Evolutionary conservation across 2,888 invertebrate species (phyloP), one percentile per base, ranked within the genome.

Genomic region (Latheticus oryzae): DNA sequence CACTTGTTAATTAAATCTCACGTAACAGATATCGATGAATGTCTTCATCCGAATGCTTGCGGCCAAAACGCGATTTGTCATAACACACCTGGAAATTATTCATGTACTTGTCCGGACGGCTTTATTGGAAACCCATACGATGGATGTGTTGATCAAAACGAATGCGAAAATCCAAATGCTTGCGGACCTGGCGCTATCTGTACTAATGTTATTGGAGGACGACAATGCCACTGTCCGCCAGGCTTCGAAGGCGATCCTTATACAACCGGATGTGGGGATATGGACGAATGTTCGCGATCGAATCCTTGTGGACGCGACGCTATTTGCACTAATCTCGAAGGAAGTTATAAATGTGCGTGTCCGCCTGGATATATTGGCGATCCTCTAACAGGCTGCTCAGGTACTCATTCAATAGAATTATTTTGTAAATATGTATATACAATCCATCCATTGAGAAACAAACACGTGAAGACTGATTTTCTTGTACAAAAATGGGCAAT

Each of bases 71-170:
- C 95, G 28, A 74, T 88, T 47, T 95, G 95, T 77, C 85, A 86
- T 63, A 95, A 95, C 78, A 85, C 84, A 59, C 88, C 88, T 50
- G 95, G 95, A 74, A 95, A 94, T 79, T 93, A 90, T 76, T 91
- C 91, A 5, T 95, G 95, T 78, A 78, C 84, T 45, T 95, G 95
- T 79, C 87, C 87, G 65, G 84, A 87, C 64, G 95, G 95, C 63
- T 95, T 85, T 78, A 83, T 86, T 60, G 95, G 95, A 77, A 92
- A 92, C 81, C 90, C 95, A 8, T 89, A 84, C 76, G 84, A 86
- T 73, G 87, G 85, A 15, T 94, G 94, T 76, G 83, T 85, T 68
- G 94, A 95, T 77, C 80, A 93, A 61, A 88, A 95, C 79, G 95
- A 95, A 81, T 95, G 95, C 78, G 80, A 84, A 64, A 83, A 83